Conservation (phyloP, 1,140 invertebrate genomes). For the Bilobella aurantiaca region DNA sequence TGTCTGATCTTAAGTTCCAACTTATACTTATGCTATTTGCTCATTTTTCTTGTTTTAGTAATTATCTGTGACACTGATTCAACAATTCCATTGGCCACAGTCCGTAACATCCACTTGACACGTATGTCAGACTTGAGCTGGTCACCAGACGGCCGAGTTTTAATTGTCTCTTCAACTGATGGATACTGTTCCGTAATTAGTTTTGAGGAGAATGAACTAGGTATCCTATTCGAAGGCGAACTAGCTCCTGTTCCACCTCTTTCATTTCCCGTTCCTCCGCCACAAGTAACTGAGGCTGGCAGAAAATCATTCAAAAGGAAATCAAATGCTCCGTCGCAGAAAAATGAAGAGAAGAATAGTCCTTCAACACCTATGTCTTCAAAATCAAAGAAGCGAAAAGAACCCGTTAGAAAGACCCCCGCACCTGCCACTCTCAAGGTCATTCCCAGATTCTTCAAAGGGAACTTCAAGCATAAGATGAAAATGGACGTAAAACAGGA, state of each 20-base stretch:
- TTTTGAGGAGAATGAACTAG: slow-evolving; percentile 73
- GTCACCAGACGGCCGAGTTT: slow-evolving; percentile 69
- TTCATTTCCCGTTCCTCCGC: slow-evolving; percentile 1
- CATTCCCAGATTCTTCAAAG: too few relatives aligned
- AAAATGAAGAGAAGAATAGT: slow-evolving; percentile 13
- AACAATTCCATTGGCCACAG: slow-evolving; percentile 63
- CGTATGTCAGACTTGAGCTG: slow-evolving; percentile 82
- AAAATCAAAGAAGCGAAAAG: too few relatives aligned
- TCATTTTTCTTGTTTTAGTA: slow-evolving; percentile 14
- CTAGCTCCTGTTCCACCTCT: not conserved
- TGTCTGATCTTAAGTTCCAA: not conserved
- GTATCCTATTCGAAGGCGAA: slow-evolving; percentile 37
- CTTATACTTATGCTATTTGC: not conserved
- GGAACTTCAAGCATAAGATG: too few relatives aligned
- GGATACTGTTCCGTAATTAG: slow-evolving; percentile 86
- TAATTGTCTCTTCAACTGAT: slow-evolving; percentile 85
- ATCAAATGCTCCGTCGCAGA: not conserved
- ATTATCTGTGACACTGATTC: slow-evolving; percentile 71
- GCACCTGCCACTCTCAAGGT: too few relatives aligned
- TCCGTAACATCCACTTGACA: slow-evolving; percentile 89
- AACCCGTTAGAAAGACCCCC: too few relatives aligned
- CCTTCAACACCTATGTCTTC: too few relatives aligned
- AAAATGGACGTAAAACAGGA: too few relatives aligned
- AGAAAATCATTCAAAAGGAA: too few relatives aligned
- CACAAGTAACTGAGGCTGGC: not conserved